These are phyloP conservation scores for Chrysogorgia sp. DNA, from an alignment of 92 coral and sea anemone genomes.

Conservation along the genomic window DNA sequence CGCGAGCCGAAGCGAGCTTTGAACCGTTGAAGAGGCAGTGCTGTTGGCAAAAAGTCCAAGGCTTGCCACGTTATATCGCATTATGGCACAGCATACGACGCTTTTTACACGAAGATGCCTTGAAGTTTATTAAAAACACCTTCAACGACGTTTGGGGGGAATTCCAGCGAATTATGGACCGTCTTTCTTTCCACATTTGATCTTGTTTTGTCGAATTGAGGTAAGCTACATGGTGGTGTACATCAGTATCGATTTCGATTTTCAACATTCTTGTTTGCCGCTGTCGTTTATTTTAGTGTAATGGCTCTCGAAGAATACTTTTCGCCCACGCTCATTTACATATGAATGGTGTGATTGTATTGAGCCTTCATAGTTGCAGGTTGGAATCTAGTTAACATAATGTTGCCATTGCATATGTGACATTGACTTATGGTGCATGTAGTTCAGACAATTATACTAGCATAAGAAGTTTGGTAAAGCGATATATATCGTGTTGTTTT, in stretches of 20 bases:
- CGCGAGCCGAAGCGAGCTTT: background rate
- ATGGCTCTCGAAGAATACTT: background rate
- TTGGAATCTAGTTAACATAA: background rate
- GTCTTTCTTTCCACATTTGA: background rate
- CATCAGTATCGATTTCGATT: background rate
- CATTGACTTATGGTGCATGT: background rate
- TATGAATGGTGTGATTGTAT: conserved; percentile 8
- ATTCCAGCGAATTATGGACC: background rate
- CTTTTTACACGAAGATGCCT: background rate
- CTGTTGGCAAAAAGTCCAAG: background rate
- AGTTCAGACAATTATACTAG: too few species aligned
- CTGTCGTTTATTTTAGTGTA: background rate
- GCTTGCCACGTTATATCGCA: background rate
- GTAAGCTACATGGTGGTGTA: background rate
- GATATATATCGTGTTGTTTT: too few species aligned
- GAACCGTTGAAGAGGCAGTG: background rate
- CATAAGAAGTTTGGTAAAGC: too few species aligned
- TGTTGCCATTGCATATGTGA: too few species aligned
- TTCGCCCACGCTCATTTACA: conserved; percentile 24
- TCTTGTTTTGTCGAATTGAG: conserved; percentile 14
- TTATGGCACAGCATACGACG: too few species aligned
- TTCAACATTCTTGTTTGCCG: background rate
- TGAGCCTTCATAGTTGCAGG: background rate
- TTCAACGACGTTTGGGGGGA: background rate
- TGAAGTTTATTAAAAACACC: background rate